Evolutionary conservation across 2,113 vertebrate genomes (phyloP).

Genomic region (Acinonyx jubatus): DNA sequence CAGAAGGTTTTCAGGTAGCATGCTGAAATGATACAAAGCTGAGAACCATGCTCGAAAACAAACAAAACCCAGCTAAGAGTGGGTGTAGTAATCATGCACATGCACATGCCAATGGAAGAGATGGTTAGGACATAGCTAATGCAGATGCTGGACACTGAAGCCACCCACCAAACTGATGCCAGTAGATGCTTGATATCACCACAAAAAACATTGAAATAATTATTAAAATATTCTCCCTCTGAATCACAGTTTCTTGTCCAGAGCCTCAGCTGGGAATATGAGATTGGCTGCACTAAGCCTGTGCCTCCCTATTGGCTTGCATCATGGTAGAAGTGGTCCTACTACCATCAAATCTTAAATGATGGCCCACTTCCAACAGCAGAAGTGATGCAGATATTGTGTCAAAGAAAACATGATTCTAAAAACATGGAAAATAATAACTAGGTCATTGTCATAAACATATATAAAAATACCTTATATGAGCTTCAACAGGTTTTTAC

Average conservation of each 20-base stretch:
- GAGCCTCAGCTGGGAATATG: background rate
- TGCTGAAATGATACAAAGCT: background rate
- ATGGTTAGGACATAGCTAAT: background rate
- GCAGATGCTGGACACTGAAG: background rate
- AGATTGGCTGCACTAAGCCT: background rate
- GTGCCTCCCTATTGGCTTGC: background rate
- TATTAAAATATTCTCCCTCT: background rate
- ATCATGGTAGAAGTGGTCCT: background rate
- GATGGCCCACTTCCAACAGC: background rate
- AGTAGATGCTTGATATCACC: background rate
- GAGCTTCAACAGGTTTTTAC: background rate
- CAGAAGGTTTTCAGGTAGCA: background rate
- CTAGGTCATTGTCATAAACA: background rate
- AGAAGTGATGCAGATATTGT: background rate
- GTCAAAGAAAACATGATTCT: background rate
- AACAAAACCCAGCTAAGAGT: background rate
- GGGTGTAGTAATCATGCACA: background rate
- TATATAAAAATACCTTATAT: background rate
- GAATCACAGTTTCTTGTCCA: background rate
- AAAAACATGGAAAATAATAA: background rate
- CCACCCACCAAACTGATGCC: background rate
- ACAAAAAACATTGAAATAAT: background rate
- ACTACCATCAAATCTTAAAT: background rate
- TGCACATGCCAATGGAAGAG: rapidly evolving
- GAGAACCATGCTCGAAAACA: background rate